Base-by-base conservation (phyloP, 2,888 invertebrate species). In the Entomobrya proxima region DNA sequence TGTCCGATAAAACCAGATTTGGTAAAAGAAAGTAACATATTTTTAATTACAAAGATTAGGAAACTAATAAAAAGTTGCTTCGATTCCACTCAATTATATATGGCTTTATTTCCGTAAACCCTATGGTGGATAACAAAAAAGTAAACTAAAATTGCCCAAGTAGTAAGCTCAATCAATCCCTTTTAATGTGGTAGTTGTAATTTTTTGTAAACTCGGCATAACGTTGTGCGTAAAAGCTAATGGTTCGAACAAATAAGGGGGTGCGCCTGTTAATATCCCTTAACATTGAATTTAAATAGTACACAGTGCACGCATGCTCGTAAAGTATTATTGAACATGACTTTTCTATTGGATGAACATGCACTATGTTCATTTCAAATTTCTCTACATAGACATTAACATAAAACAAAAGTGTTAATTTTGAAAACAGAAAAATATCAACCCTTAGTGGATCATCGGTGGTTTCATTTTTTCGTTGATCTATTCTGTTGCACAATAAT, bases 181-280 rank as follows among this genome's bases (percentile, higher is more conserved):
- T 30, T 30, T 58, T 58, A 13, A 30, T 58, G 58, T 30, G n/a
- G 2, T 15, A 58, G 30, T 11, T 58, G 58, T 58, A n/a, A n/a
- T n/a, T n/a, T 58, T 30, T 4, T 2, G 58, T 2, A 30, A 58
- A 30, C 76, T 76, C 58, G 58, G 76, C 32, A 76, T 55, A 58
- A 27, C 64, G 47, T 67, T 67, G 47, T 67, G 50, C 78, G 67
- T 79, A 79, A 79, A 67, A 50, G 47, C 78, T 79, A 79, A 79
- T 80, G 80, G 40, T 72, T 37, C 44, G 21, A 47, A 80, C 69
- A 69, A 80, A 80, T 80, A 55, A 80, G 80, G 72, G 80, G 69
- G 72, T 72, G 69, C 55, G 72, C 27, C 52, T 32, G n/a, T 21
- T 50, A 61, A 61, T 32, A 30, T 32, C 61, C n/a, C 32, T 61